These are phyloP conservation scores for Eidolon dupreanum DNA, from an alignment of 2,797 vertebrate genomes.

Conservation along the genomic window DNA sequence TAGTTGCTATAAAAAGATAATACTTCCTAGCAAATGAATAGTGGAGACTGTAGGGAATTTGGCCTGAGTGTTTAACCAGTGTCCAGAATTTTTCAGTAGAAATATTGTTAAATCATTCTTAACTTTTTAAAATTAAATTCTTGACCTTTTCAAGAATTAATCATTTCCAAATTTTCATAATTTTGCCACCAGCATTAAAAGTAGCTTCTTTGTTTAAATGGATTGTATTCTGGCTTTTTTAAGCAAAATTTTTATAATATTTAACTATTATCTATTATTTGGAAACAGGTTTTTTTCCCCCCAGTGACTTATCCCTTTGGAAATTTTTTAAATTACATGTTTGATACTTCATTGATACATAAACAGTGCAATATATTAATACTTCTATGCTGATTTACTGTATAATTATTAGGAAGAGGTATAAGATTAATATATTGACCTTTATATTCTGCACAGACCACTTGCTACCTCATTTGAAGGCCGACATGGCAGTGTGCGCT, in stretches of 20 bases:
- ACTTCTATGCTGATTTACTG: constrained; percentile 68
- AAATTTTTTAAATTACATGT: constrained; percentile 69
- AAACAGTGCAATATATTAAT: constrained; percentile 73
- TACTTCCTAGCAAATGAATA: constrained; percentile 63
- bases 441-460: constrained; percentile 92
- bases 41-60: not conserved
- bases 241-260: constrained; percentile 72
- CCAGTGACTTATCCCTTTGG: constrained; percentile 80
- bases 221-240: constrained; percentile 75
- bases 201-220: constrained; percentile 77
- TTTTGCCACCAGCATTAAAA: constrained; percentile 77
- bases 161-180: constrained; percentile 55
- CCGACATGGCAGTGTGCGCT: constrained; percentile 97
- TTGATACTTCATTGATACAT: constrained; percentile 59
- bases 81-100: not conserved
- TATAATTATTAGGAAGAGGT: constrained; percentile 74
- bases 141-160: constrained; percentile 37
- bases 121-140: constrained; percentile 43
- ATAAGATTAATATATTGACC: constrained; percentile 84
- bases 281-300: constrained; percentile 72
- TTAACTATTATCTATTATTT: constrained; percentile 54
- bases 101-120: not conserved
- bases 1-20: constrained; percentile 52
- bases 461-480: constrained; percentile 99
- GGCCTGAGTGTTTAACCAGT: not conserved